Evolutionary conservation across 2,888 invertebrate species (phyloP), one percentile per base, ranked within the genome.

Genomic region (Cabera pusaria): DNA sequence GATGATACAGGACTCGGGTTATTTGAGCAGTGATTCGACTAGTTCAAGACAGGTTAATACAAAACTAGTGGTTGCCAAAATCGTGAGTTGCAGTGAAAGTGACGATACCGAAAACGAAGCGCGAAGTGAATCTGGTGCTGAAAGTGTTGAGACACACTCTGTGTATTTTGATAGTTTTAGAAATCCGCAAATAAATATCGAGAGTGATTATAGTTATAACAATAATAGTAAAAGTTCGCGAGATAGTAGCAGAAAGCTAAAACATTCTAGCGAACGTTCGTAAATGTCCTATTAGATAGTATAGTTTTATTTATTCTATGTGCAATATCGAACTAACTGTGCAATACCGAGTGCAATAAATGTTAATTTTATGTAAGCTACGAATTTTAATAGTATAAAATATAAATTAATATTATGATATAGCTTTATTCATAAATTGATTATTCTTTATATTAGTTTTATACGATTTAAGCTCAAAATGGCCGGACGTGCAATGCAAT

Each of bases 101-200:
- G 95, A 95, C 45, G 95, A 95, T 66, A 94, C 93, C n/a, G 91
- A 93, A 45, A 93, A 93, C 18, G 95, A 95, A 65, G 96, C 94
- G 4, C 92, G 94, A 47, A 95, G 96, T 81, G 96, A 96, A 81
- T 96, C 96, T 10, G 96, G 96, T 0, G 96, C 94, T 2, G 96
- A 96, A 70, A 96, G 96, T 81, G 90, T 96, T 12, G 96, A 95
- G 64, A 96, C 96, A 0, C 95, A 96, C 80, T 96, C 96, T 2
- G 96, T 96, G 20, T 94, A 95, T 68, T 96, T 95, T 60, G 95
- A 94, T 26, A 94, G 93, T 70, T 93, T 93, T 61, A 84, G 93
- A 43, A 92, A 92, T 41, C 56, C 67, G 22, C 64, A 72, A 48
- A 55, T 61, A 8, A 71, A 61, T 48, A 56, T 71, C 11, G 78